Percentiles rank a stretch among this genome's conserved stretches.
Conservation (phyloP, 1,140 invertebrate species). For the Bombus pascuorum region DNA sequence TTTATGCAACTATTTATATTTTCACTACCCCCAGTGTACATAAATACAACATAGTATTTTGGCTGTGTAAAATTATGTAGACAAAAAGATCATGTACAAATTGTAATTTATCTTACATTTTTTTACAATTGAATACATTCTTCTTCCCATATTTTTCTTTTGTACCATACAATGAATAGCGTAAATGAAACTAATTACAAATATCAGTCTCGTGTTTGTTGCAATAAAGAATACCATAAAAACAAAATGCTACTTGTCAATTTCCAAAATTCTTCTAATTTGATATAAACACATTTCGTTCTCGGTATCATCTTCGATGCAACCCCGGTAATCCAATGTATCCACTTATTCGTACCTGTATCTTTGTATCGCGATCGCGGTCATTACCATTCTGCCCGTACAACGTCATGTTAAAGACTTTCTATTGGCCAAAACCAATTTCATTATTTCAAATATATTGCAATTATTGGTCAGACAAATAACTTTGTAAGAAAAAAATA, state of each 20-base stretch:
- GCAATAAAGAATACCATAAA: neutral
- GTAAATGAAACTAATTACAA: neutral
- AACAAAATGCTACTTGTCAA: neutral
- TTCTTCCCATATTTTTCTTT: neutral
- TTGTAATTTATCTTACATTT: neutral
- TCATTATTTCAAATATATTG: slow-evolving; percentile 48
- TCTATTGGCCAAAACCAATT: slow-evolving; percentile 50
- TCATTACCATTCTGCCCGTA: slow-evolving; percentile 14
- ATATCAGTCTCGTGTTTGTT: slow-evolving; percentile 48
- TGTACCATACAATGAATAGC: neutral
- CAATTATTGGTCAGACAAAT: slow-evolving; percentile 73
- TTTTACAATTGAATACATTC: neutral
- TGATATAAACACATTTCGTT: neutral
- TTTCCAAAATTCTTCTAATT: neutral
- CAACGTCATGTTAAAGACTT: slow-evolving; percentile 45
- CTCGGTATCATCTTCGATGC: neutral
- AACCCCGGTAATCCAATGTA: neutral
- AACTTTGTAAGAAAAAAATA: slow-evolving; percentile 77
- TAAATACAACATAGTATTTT: slow-evolving; percentile 14
- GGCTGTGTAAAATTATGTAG: neutral
- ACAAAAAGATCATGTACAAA: neutral
- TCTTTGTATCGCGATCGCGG: neutral
- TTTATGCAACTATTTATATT: slow-evolving; percentile 53
- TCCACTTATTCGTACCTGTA: slow-evolving; percentile 11
- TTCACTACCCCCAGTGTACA: slow-evolving; percentile 43